Base-by-base conservation (phyloP, 2,113 vertebrate species). In the Osmerus eperlanus region DNA sequence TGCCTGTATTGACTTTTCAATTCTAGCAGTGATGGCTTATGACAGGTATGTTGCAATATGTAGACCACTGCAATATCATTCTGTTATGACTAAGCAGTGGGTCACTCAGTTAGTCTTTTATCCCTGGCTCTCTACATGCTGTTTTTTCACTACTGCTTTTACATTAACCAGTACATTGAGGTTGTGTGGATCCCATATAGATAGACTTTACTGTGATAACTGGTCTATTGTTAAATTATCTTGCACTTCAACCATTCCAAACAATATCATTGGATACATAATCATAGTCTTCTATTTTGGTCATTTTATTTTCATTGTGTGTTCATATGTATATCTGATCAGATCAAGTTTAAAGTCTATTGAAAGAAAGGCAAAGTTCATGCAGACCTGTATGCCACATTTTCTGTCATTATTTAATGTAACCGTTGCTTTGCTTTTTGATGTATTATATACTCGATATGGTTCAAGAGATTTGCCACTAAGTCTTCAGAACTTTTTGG, bases 381-480 rank as follows among this genome's bases (percentile, higher is more conserved):
- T 82, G 47, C 76, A 78, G 59, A 82, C 76, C 9, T 82, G 77
- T 65, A 58, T 78, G 1, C 76, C 76, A 9, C 80, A 82, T 67
- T 14, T 82, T 12, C 32, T 73, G n/a, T 19, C 68, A 65, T 36
- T 78, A 63, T 19, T 72, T 9, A 81, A 73, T 59, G 58, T 78
- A 4, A 73, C 69, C 3, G n/a, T 65, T 68, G 73, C 77, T 29
- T 59, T 79, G 7, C 52, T 82, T 63, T 82, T 82, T 76, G 80
- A 82, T 71, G 70, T 79, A 3, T 67, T 82, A 61, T 79, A 73
- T 15, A 70, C 47, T 71, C 51, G 75, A 68, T 83, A 76, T 72
- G 78, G 76, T 19, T 78, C 76, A 71, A 68, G 5, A 41, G 71
- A 41, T 56, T 25, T 78, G 0, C 65, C 76, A 29, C 75, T 76